A percentile compares a stretch with the other conserved stretches of the same genome.
Conservation (phyloP, 2,797 vertebrate genomes). For the Etheostoma perlongum region DNA sequence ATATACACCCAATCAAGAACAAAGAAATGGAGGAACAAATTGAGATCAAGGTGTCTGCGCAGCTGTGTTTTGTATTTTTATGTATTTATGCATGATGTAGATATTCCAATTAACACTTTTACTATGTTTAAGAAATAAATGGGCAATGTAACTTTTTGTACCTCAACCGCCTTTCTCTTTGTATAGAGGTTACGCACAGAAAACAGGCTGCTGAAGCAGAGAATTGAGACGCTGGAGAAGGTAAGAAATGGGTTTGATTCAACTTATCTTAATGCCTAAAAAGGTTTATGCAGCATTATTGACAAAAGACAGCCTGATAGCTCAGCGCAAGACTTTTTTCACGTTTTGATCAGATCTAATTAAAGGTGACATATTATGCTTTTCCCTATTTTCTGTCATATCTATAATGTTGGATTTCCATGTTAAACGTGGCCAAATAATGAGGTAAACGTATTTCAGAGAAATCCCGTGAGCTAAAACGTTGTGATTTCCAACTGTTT, state of each 20-base stretch:
- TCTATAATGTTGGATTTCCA: too few relatives aligned
- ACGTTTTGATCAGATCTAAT: constrained; percentile 1
- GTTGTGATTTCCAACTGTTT: too few relatives aligned
- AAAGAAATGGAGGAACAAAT: constrained; percentile 99
- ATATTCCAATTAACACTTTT: background rate
- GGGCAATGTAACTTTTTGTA: background rate
- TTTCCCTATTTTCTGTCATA: too few relatives aligned
- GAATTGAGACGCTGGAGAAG: constrained; percentile 95
- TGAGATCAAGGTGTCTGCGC: constrained; percentile 89
- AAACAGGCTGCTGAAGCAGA: constrained; percentile 92
- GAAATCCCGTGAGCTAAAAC: too few relatives aligned
- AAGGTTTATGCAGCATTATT: background rate
- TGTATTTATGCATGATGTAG: background rate
- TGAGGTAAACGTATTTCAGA: too few relatives aligned
- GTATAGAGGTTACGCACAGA: constrained; percentile 84
- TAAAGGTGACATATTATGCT: background rate
- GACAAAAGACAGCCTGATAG: background rate
- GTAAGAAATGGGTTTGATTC: constrained; percentile 63
- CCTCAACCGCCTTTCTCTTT: background rate
- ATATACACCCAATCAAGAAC: constrained; percentile 96
- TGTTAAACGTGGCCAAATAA: too few relatives aligned
- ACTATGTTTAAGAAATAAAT: background rate
- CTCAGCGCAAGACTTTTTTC: too few relatives aligned
- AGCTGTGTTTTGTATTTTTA: background rate
- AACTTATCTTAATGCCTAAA: constrained; percentile 28